Base-by-base conservation (phyloP, 2,113 vertebrate species). In the Amphiprion percula region DNA sequence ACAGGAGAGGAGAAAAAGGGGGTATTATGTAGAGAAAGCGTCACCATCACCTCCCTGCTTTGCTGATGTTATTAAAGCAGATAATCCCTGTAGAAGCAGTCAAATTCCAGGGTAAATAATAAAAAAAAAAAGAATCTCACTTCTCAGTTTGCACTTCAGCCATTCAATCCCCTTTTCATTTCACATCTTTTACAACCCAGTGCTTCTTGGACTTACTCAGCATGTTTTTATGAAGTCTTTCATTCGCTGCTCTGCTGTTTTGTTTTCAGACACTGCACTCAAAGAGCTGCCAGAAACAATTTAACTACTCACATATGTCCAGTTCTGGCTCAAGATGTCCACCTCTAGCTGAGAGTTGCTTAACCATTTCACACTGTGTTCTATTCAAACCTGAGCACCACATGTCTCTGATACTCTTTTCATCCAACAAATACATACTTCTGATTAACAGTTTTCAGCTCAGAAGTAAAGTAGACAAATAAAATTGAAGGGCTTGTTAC, bases 221-320 rank as follows among this genome's bases (percentile, higher is more conserved):
- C 73, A 73, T 64, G 76, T 79, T 74, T 52, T 54, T 7, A 67
- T 61, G 49, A 67, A 80, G 80, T 49, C 59, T 41, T 65, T 68
- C 2, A 44, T 70, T 78, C n/a, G 0, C 58, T 54, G 24, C 68
- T 70, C 59, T 72, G 28, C 67, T 85, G 75, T 84, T 80, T 63
- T 76, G 64, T 83, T 85, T 82, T 84, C 62, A 70, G 59, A 70
- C 7, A 8, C 78, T 76, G 46, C 21, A 19, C 81, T 66, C 66
- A 68, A 33, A 84, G 11, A 80, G 68, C 79, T 85, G 75, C 84
- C 87, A 83, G 55, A 82, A 80, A 56, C 75, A 68, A 80, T 79
- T 83, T 75, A 89, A 85, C 62, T 53, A 71, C 74, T 87, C 74
- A 28, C 83, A 84, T 26, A 53, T 87, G 82, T 81, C 67, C 60